A percentile compares a stretch with the other conserved stretches of the same genome.
Evolutionary conservation across 2,888 invertebrate genomes (phyloP).

Genomic region (Protonemura montana): DNA sequence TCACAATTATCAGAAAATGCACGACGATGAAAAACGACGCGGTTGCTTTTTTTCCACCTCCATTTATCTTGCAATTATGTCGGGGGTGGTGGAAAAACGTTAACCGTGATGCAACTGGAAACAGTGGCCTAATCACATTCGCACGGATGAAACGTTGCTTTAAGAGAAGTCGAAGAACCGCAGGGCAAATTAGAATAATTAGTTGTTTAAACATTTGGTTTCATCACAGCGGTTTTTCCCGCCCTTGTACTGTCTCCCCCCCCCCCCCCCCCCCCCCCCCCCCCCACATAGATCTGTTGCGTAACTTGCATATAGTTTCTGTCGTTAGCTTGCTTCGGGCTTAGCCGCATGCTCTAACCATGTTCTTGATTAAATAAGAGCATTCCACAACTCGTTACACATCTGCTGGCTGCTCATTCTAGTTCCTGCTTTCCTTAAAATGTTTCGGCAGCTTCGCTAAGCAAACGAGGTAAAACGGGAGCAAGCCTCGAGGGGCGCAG

Average conservation of each 20-base stretch:
- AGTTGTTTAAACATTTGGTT: background rate
- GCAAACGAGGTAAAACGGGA: background rate
- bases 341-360: background rate
- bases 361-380: conserved; percentile 20
- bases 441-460: conserved; percentile 17
- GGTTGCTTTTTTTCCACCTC: background rate
- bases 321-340: background rate
- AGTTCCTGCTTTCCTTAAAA: background rate
- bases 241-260: background rate
- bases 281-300: background rate
- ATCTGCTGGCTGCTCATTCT: background rate
- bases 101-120: background rate
- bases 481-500: background rate
- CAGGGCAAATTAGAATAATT: conserved; percentile 21
- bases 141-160: background rate
- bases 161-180: background rate
- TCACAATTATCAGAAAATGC: conserved; percentile 7
- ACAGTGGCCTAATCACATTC: background rate
- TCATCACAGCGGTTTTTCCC: background rate
- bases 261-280: too few relatives aligned
- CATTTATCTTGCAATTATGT: background rate
- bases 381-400: conserved; percentile 19
- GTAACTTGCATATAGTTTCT: background rate
- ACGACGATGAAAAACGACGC: too few relatives aligned
- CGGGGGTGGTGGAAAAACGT: background rate